Conservation (phyloP, 2,888 invertebrate species). For the Patella depressa region DNA sequence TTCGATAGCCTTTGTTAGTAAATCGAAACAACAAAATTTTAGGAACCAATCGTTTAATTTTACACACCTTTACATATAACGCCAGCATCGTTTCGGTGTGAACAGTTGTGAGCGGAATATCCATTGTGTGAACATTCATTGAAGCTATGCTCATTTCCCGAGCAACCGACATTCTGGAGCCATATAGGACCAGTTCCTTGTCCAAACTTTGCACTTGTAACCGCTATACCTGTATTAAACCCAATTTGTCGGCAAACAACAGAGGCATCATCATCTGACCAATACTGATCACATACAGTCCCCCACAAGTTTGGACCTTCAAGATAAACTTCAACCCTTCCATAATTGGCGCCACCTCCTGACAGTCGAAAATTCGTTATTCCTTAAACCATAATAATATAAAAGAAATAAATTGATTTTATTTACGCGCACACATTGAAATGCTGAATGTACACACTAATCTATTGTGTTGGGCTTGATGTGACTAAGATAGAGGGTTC, state of each 20-base stretch:
- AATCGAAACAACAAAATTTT: too few species aligned
- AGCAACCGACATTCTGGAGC: constrained; percentile 54
- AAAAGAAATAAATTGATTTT: background rate
- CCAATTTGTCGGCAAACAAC: constrained; percentile 53
- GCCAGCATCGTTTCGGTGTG: constrained; percentile 54
- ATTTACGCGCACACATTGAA: background rate
- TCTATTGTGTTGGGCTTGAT: too few species aligned
- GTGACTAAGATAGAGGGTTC: too few species aligned
- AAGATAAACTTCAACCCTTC: constrained; percentile 78
- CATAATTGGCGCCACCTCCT: constrained; percentile 75
- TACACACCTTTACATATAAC: constrained; percentile 47
- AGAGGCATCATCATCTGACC: constrained; percentile 48
- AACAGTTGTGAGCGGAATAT: constrained; percentile 54
- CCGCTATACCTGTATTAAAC: constrained; percentile 44
- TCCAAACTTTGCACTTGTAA: constrained; percentile 42
- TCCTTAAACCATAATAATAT: constrained; percentile 37
- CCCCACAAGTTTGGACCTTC: constrained; percentile 56
- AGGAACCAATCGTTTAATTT: background rate
- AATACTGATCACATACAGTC: constrained; percentile 57
- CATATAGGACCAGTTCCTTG: constrained; percentile 56
- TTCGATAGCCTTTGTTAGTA: too few species aligned
- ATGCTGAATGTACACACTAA: too few species aligned
- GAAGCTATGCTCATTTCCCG: constrained; percentile 46
- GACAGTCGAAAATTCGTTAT: constrained; percentile 76
- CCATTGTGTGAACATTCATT: constrained; percentile 49